Evolutionary conservation across 2,797 vertebrate species (phyloP), one percentile per base, ranked within the genome.

Genomic region (Gouania willdenowi): DNA sequence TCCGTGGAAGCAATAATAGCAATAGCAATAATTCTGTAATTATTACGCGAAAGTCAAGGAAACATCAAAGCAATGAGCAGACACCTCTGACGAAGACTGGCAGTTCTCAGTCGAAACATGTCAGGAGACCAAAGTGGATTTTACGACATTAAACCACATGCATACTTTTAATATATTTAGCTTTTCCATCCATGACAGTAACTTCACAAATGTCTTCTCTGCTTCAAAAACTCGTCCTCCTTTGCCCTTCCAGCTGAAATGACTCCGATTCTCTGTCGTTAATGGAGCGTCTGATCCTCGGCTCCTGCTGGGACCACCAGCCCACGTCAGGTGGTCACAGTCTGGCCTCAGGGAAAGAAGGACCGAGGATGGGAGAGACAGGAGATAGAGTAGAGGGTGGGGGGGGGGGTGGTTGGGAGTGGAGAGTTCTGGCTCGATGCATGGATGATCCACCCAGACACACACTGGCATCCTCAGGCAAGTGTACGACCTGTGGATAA

Each of bases 251-350:
- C 69, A 66, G 63, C 53, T 59, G 71, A 89, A 90, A 90, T 89
- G 85, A 81, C 75, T 86, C 71, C 85, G 85, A 88, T 90, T 89
- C 88, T 93, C 91, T 88, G 83, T 91, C 84, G 92, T 88, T 87
- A 92, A 86, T 89, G 86, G 86, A 75, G 88, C 84, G 91, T 90
- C 92, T 91, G 92, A 90, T 87, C 81, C 77, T 77, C 48, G 60
- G 75, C 84, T 33, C 78, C 79, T 77, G 74, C 74, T 78, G 80
- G 92, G 93, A 95, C 83, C 50, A 61, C 85, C 68, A 76, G 67
- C 56, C 68, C 36, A 41, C 65, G 67, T 77, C 68, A 90, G 78
- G 74, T 89, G 89, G 90, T 88, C 82, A 51, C 70, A 78, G 88
- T 85, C 77, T 71, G 67, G 82, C 86, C 77, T 71, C 15, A 16